Conservation (phyloP, 2,888 invertebrate species). For the Tetranychus truncatus region DNA sequence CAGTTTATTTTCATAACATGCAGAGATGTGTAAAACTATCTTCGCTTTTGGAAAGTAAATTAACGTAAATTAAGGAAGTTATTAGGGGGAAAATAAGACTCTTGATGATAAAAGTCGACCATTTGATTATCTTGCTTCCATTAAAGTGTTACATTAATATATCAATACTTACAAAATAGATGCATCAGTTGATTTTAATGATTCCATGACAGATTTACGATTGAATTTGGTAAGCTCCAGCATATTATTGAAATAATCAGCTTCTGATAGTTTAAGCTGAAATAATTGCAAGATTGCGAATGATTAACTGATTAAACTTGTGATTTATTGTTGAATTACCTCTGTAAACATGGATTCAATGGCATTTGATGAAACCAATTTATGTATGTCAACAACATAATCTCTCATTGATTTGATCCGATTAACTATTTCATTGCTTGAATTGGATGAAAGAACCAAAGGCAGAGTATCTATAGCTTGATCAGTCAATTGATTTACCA, state of each 20-base stretch:
- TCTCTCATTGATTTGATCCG: neutral
- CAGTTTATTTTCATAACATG: no score
- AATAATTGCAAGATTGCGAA: neutral
- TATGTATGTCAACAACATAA: neutral
- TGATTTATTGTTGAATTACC: neutral
- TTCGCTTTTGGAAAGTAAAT: neutral
- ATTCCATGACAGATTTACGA: neutral
- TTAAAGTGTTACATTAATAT: neutral
- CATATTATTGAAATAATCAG: neutral
- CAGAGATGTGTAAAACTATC: no score
- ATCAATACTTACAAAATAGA: neutral
- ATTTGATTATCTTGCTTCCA: neutral
- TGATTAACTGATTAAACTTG: neutral
- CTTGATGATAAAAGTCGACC: no score
- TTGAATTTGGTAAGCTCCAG: neutral
- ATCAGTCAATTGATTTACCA: neutral
- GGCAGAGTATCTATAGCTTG: neutral
- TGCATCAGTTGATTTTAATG: neutral
- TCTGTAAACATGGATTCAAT: neutral
- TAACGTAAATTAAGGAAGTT: neutral
- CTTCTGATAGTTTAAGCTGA: neutral
- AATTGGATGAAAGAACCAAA: neutral
- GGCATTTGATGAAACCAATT: neutral
- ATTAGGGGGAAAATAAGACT: no score
- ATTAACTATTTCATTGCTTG: neutral